Evolutionary conservation across 1,140 invertebrate genomes (phyloP), one percentile per base, ranked within the genome.

Genomic region (Oppia nitens): DNA sequence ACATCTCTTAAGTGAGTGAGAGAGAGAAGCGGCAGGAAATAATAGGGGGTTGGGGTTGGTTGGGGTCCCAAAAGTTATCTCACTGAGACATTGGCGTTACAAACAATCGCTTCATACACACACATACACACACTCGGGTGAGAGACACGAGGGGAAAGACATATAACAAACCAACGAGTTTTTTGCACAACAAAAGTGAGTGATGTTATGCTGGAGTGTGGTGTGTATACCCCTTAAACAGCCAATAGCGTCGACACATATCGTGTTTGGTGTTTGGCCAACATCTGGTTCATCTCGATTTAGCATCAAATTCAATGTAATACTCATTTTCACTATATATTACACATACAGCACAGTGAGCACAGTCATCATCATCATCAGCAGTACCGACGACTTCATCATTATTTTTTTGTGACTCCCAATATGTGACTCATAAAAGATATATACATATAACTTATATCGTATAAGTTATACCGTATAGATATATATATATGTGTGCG

Each of bases 321-420:
- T n/a, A n/a, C n/a, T n/a, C n/a, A n/a, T n/a, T n/a, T n/a, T n/a
- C n/a, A n/a, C n/a, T n/a, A n/a, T n/a, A n/a, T n/a, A n/a, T 17
- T 40, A 40, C 32, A 6, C 6, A 9, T 40, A 40, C 32, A 40
- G 17, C 17, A 6, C 32, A 40, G 32, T 17, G 6, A 17, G 3
- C n/a, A 20, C 26, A 20, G 9, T 52, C 26, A 52, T 52, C 50
- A 52, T 52, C 50, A 52, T 52, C 50, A 52, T 23, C 50, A 11
- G 17, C 17, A 17, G 17, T 6, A 23, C 24, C 4, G 47, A 48
- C 24, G 47, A 48, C 24, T 3, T 21, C 3, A 48, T 48, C 47
- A 6, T 48, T 48, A 21, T 17, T n/a, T n/a, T n/a, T n/a, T n/a
- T n/a, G n/a, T n/a, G n/a, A n/a, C n/a, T n/a, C n/a, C n/a, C n/a